phyloP scores from a whole-genome alignment of 1,140 invertebrate species.

The Bombus haemorrhoidalis region DNA sequence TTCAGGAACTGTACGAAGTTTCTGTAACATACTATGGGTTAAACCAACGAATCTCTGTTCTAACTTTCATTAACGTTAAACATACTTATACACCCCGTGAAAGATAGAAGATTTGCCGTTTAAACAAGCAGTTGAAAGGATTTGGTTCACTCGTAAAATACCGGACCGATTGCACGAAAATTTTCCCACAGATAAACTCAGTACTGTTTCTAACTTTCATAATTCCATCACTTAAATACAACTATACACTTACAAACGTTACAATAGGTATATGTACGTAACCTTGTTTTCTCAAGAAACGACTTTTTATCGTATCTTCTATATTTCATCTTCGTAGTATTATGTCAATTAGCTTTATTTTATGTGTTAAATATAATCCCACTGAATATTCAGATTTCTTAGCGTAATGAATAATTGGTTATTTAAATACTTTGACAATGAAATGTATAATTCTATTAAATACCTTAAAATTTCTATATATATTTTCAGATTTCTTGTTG shows the following conservation, averaged over 20 bases:
- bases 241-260: background rate
- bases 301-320: too few relatives aligned
- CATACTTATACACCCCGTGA: background rate
- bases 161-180: background rate
- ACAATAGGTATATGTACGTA: accelerated
- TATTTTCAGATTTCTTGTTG: too few relatives aligned
- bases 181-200: background rate
- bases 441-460: too few relatives aligned
- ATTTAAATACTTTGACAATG: too few relatives aligned
- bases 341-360: too few relatives aligned
- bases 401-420: too few relatives aligned
- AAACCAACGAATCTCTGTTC: background rate
- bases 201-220: background rate
- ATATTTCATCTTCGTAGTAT: too few relatives aligned
- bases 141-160: background rate
- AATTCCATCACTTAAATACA: background rate
- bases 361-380: too few relatives aligned
- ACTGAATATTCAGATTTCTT: too few relatives aligned
- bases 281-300: background rate
- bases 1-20: background rate
- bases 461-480: too few relatives aligned
- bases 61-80: background rate
- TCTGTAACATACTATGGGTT: background rate
- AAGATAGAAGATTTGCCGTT: background rate
- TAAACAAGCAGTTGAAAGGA: background rate